Percentiles rank a stretch among this genome's conserved stretches.
phyloP scores from a whole-genome alignment of 2,888 invertebrate genomes.

The Polydesmus complanatus region DNA sequence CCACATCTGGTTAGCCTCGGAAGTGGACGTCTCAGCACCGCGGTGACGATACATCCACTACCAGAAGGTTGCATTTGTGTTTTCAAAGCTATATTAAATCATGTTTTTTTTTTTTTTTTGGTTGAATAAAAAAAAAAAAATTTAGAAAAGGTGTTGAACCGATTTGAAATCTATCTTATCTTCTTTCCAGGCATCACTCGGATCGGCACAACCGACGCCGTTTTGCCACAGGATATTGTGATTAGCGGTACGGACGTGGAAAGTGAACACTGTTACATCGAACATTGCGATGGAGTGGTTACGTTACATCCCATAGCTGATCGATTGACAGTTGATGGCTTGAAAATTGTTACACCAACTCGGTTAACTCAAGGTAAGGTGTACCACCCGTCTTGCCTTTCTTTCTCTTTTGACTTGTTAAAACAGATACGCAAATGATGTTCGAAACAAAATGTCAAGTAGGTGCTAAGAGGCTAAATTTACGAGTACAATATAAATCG shows the following conservation, averaged over 20 bases:
- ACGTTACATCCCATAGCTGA: conserved; percentile 62
- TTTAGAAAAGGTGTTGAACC: no score
- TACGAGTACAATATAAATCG: no score
- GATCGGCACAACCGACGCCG: conserved; percentile 47
- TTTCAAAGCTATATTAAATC: neutral
- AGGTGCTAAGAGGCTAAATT: no score
- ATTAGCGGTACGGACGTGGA: conserved; percentile 76
- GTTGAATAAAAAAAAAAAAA: no score
- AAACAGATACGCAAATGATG: neutral
- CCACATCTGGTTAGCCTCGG: conserved; percentile 86
- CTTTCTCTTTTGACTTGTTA: neutral
- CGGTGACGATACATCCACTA: conserved; percentile 80
- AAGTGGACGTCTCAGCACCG: conserved; percentile 74
- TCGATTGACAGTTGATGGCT: conserved; percentile 58
- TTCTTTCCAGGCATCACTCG: conserved; percentile 56
- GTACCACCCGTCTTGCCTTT: neutral
- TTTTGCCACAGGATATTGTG: conserved; percentile 61
- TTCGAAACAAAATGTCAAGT: no score
- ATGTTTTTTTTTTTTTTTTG: neutral
- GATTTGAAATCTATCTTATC: no score
- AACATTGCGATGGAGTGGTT: conserved; percentile 64
- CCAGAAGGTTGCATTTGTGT: conserved; percentile 53
- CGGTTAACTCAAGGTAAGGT: conserved; percentile 63
- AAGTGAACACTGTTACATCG: conserved; percentile 70
- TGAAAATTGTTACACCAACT: conserved; percentile 53